These are phyloP conservation scores for Ranitomeya imitator DNA, from an alignment of 2,113 vertebrate species.

Conservation along the genomic window DNA sequence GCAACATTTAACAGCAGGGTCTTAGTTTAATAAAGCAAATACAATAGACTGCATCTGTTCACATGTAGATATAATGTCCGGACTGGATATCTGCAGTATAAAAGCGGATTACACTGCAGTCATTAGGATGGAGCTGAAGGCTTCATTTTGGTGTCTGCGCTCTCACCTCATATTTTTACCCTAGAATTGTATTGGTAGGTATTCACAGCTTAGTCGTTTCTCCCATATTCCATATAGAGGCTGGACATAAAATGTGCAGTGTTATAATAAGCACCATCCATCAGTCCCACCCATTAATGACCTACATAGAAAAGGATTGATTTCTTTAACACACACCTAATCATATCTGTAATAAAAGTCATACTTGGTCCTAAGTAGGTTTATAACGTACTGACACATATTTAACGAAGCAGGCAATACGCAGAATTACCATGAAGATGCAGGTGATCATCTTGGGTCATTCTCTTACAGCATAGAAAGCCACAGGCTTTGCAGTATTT, in stretches of 20 bases:
- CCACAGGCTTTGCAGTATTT: too few relatives aligned
- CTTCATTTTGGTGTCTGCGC: not conserved
- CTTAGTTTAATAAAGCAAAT: not conserved
- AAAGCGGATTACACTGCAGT: not conserved
- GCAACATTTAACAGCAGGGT: not conserved
- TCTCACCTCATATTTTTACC: not conserved
- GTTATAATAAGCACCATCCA: not conserved
- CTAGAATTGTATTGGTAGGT: not conserved
- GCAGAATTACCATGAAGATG: not conserved
- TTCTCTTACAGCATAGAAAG: not conserved
- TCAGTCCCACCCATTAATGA: not conserved
- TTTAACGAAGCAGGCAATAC: not conserved
- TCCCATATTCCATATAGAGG: not conserved
- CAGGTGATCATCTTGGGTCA: not conserved
- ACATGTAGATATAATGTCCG: not conserved
- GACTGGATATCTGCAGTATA: not conserved
- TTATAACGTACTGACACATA: not conserved
- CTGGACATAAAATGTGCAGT: not conserved
- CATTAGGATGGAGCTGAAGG: too few relatives aligned
- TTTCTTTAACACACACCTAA: not conserved
- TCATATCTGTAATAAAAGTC: not conserved
- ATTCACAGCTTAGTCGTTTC: not conserved
- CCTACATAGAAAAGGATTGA: slow-evolving; percentile 9
- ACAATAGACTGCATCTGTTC: not conserved
- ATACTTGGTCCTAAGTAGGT: not conserved